Evolutionary conservation across 1,140 invertebrate species (phyloP).

Genomic region (Drusus annulatus): DNA sequence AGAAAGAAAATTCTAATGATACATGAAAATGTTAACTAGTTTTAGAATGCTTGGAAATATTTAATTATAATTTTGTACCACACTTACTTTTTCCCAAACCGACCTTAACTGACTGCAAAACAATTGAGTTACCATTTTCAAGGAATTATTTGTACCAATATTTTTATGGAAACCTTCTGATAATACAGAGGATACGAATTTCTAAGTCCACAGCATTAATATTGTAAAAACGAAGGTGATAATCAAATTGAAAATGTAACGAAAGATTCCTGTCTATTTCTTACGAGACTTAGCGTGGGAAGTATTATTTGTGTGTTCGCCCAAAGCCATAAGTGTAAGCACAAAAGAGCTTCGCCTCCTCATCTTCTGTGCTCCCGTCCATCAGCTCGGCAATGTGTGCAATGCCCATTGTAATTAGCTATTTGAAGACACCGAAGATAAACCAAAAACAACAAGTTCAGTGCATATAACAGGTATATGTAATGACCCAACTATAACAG

Average conservation of each 20-base stretch:
- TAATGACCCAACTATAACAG: slow-evolving; percentile 19
- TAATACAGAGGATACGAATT: too few species aligned
- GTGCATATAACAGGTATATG: slow-evolving; percentile 29
- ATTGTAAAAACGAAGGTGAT: too few species aligned
- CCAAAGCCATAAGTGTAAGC: slow-evolving; percentile 18
- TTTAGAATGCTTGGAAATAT: slow-evolving; percentile 19
- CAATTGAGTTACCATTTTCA: too few species aligned
- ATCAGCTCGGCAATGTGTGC: background rate
- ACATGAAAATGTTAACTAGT: slow-evolving; percentile 34
- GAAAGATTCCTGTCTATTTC: too few species aligned
- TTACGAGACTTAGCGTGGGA: too few species aligned
- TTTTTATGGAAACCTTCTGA: too few species aligned
- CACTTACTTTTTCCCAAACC: slow-evolving; percentile 40
- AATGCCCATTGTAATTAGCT: slow-evolving; percentile 23
- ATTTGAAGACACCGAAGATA: slow-evolving; percentile 19
- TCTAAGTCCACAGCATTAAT: too few species aligned
- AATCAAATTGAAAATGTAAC: too few species aligned
- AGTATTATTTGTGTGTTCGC: background rate
- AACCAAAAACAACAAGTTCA: slow-evolving; percentile 36
- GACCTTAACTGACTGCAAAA: background rate
- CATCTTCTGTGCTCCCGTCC: background rate
- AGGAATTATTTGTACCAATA: too few species aligned
- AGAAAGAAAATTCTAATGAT: slow-evolving; percentile 40
- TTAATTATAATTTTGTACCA: slow-evolving; percentile 8
- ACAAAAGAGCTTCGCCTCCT: background rate